Conservation (phyloP, 2,113 vertebrate genomes). For the Ptilorrhoa leucosticta region DNA sequence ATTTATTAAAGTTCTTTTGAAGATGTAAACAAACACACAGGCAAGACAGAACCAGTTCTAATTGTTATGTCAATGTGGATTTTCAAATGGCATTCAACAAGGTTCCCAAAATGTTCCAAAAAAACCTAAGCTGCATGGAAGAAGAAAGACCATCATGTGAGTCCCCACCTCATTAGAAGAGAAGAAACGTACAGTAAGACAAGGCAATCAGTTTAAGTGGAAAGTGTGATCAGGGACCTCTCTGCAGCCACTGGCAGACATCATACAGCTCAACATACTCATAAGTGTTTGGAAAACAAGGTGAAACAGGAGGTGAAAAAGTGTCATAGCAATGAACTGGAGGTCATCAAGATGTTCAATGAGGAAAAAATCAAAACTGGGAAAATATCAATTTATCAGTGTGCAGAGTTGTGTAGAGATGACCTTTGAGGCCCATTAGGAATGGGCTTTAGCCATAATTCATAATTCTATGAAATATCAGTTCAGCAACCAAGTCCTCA, state of each 20-base stretch:
- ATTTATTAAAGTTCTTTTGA: background rate
- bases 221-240: background rate
- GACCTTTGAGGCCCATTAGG: background rate
- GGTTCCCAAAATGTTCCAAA: background rate
- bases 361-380: background rate
- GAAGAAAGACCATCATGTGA: background rate
- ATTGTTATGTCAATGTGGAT: fast-evolving
- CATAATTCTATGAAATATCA: background rate
- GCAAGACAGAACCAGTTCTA: background rate
- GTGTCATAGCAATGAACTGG: background rate
- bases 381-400: background rate
- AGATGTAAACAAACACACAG: background rate
- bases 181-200: background rate
- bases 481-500: background rate
- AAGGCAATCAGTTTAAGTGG: background rate
- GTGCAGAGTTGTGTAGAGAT: background rate
- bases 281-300: background rate
- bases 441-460: background rate
- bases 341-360: background rate
- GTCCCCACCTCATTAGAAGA: background rate
- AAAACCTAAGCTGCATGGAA: background rate
- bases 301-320: background rate
- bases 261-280: background rate
- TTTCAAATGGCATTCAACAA: background rate
- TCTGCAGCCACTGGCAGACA: background rate